These are phyloP conservation scores for Pristionchus pacificus DNA, from an alignment of 1,140 invertebrate species.

Conservation along the genomic window DNA sequence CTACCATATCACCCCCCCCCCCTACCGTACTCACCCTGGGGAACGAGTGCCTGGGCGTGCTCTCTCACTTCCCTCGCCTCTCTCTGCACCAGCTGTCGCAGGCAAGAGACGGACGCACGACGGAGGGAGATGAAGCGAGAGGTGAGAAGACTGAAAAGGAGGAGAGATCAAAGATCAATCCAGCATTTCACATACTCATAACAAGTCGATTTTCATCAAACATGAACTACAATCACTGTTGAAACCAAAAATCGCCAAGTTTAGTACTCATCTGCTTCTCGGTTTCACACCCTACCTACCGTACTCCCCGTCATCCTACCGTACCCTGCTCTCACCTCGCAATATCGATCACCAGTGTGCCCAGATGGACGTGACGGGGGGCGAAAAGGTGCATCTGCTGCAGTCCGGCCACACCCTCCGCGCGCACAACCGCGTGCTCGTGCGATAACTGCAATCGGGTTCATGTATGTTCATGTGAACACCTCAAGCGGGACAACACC, in stretches of 20 bases:
- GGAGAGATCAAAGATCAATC: too few species aligned
- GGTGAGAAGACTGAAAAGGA: slow-evolving; percentile 74
- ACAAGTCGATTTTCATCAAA: too few species aligned
- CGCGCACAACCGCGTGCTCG: slow-evolving; percentile 68
- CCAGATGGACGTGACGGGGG: slow-evolving; percentile 84
- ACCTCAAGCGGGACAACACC: too few species aligned
- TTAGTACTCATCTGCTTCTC: too few species aligned
- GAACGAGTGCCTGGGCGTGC: slow-evolving; percentile 73
- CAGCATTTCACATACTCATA: too few species aligned
- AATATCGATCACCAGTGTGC: slow-evolving; percentile 83
- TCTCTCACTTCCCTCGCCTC: slow-evolving; percentile 93
- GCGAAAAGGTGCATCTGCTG: slow-evolving; percentile 97
- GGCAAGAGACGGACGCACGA: slow-evolving; percentile 85
- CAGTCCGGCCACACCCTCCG: slow-evolving; percentile 88
- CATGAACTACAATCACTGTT: too few species aligned
- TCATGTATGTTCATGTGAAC: background rate
- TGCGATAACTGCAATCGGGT: slow-evolving; percentile 74
- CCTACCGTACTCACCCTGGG: slow-evolving; percentile 56
- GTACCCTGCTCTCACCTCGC: slow-evolving; percentile 67
- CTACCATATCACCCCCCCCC: too few species aligned
- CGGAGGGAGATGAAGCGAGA: slow-evolving; percentile 83
- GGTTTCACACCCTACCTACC: too few species aligned
- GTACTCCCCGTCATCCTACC: too few species aligned
- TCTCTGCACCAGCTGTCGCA: slow-evolving; percentile 87
- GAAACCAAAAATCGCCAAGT: too few species aligned